Evolutionary conservation across 1,140 invertebrate species (phyloP).

Genomic region (Zaprionus africanus): DNA sequence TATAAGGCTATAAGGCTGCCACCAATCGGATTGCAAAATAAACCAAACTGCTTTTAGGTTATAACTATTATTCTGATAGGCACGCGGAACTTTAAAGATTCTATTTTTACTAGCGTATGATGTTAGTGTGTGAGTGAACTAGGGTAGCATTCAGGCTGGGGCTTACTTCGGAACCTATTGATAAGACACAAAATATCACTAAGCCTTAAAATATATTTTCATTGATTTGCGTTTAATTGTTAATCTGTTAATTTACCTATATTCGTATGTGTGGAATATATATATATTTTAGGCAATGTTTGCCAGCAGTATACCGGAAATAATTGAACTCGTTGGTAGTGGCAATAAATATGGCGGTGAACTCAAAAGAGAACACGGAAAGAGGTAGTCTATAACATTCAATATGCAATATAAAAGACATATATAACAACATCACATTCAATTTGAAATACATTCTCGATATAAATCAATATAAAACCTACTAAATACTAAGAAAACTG

Average conservation of each 20-base stretch:
- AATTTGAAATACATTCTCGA: constrained; percentile 53
- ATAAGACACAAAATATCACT: constrained; percentile 43
- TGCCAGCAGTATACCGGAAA: constrained; percentile 99
- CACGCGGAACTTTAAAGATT: constrained; percentile 8
- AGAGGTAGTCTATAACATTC: constrained; percentile 90
- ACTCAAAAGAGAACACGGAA: constrained; percentile 98
- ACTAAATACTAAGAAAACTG: constrained; percentile 47
- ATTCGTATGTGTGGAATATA: constrained; percentile 67
- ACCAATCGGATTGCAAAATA: constrained; percentile 50
- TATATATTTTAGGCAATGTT: constrained; percentile 94
- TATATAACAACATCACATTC: constrained; percentile 56
- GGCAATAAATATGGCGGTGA: constrained; percentile 98
- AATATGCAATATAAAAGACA: constrained; percentile 49
- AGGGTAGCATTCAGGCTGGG: neutral
- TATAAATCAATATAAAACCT: constrained; percentile 49
- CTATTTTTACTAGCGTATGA: neutral
- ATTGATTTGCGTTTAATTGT: constrained; percentile 13
- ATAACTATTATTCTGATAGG: constrained; percentile 20
- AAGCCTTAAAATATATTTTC: constrained; percentile 11
- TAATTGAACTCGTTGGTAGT: constrained; percentile 99
- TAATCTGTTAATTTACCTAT: constrained; percentile 59
- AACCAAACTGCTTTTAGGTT: constrained; percentile 59
- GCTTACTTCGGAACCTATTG: constrained; percentile 18
- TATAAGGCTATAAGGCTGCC: constrained; percentile 75
- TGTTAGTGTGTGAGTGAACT: constrained; percentile 6